Evolutionary conservation across 2,113 vertebrate genomes (phyloP).

Genomic region (Herpailurus yagouaroundi): DNA sequence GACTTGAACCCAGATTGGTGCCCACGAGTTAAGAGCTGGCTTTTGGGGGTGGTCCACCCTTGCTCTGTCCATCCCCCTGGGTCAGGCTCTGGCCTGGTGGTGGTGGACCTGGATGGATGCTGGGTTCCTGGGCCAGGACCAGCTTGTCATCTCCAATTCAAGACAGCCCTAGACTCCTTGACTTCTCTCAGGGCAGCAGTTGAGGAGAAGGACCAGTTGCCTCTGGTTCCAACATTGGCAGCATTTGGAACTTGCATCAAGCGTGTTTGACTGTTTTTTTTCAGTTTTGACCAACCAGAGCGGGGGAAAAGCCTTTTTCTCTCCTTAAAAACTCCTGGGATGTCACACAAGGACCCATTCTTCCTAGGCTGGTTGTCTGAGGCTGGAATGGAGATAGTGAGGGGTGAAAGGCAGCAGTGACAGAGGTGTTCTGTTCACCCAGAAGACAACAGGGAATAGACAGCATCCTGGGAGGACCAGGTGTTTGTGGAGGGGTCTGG

Average conservation of each 20-base stretch:
- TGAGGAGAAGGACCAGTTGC: neutral
- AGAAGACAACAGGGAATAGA: no score
- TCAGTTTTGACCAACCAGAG: constrained; percentile 69
- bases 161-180: neutral
- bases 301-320: constrained; percentile 45
- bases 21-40: neutral
- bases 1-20: neutral
- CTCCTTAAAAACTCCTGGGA: constrained; percentile 47
- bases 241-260: constrained; percentile 50
- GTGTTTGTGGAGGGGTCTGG: neutral
- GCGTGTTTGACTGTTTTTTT: constrained; percentile 62
- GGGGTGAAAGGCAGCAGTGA: neutral
- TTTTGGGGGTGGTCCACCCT: neutral
- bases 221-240: constrained; percentile 50
- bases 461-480: neutral
- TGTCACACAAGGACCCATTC: constrained; percentile 68
- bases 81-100: neutral
- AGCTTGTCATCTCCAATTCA: neutral
- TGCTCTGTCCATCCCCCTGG: neutral
- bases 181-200: accelerated
- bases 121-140: neutral
- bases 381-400: neutral
- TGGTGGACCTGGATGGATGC: accelerated
- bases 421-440: neutral
- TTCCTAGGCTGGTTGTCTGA: constrained; percentile 31